Base-by-base conservation (phyloP, 2,888 invertebrate species). In the Melikaiella ostensackeni region DNA sequence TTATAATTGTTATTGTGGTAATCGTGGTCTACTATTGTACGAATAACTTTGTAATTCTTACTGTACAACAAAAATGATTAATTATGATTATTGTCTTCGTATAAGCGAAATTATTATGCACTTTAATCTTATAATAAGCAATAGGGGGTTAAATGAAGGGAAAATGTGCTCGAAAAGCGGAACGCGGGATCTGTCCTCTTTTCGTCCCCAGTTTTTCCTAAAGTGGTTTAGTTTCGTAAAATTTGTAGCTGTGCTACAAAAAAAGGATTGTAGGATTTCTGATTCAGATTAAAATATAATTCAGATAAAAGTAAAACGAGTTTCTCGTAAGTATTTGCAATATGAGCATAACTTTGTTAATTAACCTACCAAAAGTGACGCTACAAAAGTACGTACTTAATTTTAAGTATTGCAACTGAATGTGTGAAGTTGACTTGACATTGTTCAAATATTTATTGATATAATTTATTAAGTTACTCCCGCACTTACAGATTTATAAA, bases 1-100 rank as follows among this genome's bases (percentile, higher is more conserved):
- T 63, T 74, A 77, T 77, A 77, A 80, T 80, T 82, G 57, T 77
- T 81, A 83, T 46, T 70, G 46, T 70, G 66, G 66, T 70, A 70
- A 46, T 46, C 50, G 66, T 46, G 66, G 46, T 66, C 42, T 46
- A 46, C 66, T 70, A 70, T 46, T 70, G 27, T 70, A 70, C 66
- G 66, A 50, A 70, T 70, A 70, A 70, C 46, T 70, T 70, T 50
- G 4, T 50, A 70, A 70, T 50, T 70, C 66, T 70, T 70, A 70
- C 66, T 70, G 19, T 50, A 24, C 19, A 9, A 46, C 30, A 70
- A 27, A 64, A 7, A 21, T 70, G 27, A 24, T 50, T 70, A n/a
- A 30, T 66, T 66, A 70, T 46, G 21, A 64, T 64, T 38, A 38
- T 64, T 70, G 30, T 70, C 66, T 70, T 70, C 66, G n/a, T 50